Evolutionary conservation across 2,888 invertebrate genomes (phyloP), one percentile per base, ranked within the genome.

Genomic region (Pristionchus fissidentatus): DNA sequence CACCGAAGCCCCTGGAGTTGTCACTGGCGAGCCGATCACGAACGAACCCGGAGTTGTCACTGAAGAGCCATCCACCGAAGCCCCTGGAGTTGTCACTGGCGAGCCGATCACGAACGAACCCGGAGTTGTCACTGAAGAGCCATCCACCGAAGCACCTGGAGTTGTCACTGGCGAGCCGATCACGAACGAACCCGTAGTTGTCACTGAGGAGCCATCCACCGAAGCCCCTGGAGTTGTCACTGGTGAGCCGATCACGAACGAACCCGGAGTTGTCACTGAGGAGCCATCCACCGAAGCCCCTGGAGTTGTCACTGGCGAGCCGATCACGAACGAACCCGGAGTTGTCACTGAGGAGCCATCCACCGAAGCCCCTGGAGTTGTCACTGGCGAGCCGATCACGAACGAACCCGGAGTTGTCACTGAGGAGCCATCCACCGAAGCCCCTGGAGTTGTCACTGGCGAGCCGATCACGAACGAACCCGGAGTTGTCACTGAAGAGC

Each of bases 41-140:
- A 41, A 70, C n/a, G 41, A 1, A 19, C 70, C 70, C 4, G 41
- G 10, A 38, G 43, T 70, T 26, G 43, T 70, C 19, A 70, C 70
- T n/a, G 70, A 41, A 13, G 41, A 70, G 26, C 70, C 70, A 70
- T 70, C 70, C 41, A 70, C 70, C 4, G 70, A n/a, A 5, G n/a
- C n/a, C 4, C 62, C 62, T 10, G 49, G 19, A 15, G 62, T 29
- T 62, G 62, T 5, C 4, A 73, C 73, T 3, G 41, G 7, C 22
- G 41, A 73, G 26, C 73, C 38, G 41, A n/a, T 3, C 19, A 73
- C 73, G 35, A 41, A 73, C 13, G 26, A 22, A 38, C 38, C 73
- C 4, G 32, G n/a, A 13, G 35, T 62, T n/a, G 35, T 62, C 29
- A 62, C 62, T 32, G 62, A 4, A 4, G 41, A 73, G 26, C 77